These are phyloP conservation scores for Plebejus argus DNA, from an alignment of 2,888 invertebrate genomes.

Conservation along the genomic window DNA sequence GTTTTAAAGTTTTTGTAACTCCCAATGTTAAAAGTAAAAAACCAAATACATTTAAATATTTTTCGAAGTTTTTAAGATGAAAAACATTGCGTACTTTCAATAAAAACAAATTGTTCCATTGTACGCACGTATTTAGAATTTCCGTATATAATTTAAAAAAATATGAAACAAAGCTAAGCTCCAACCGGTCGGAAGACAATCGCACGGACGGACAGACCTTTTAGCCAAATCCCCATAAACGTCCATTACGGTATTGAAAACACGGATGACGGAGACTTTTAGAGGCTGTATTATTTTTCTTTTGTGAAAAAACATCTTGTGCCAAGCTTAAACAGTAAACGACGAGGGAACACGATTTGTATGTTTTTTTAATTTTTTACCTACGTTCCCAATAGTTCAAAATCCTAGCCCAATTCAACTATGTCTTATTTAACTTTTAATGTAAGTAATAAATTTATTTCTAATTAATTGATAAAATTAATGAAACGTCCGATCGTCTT, in stretches of 20 bases:
- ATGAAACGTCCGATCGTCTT: conserved; percentile 12
- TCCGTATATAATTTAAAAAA: conserved; percentile 30
- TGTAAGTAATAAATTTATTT: neutral
- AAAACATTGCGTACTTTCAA: conserved; percentile 3
- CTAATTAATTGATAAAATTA: conserved; percentile 1
- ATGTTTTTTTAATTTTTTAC: neutral
- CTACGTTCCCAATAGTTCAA: too few relatives aligned
- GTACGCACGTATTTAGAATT: conserved; percentile 6
- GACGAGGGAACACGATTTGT: neutral
- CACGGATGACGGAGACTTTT: conserved; percentile 6
- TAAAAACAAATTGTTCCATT: conserved; percentile 8
- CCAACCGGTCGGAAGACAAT: conserved; percentile 48
- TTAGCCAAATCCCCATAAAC: conserved; percentile 48
- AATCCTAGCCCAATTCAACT: neutral
- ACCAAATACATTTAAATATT: neutral
- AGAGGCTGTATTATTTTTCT: conserved; percentile 14
- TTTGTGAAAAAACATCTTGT: conserved; percentile 8
- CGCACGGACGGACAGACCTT: conserved; percentile 50
- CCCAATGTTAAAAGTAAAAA: too few relatives aligned
- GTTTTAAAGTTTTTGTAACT: too few relatives aligned
- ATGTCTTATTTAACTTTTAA: neutral
- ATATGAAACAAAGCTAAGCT: conserved; percentile 34
- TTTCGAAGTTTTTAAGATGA: neutral
- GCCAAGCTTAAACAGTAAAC: neutral
- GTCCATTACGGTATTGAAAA: conserved; percentile 34